Conservation (phyloP, 2,797 vertebrate genomes). For the Parauchenoglanis ngamensis region DNA sequence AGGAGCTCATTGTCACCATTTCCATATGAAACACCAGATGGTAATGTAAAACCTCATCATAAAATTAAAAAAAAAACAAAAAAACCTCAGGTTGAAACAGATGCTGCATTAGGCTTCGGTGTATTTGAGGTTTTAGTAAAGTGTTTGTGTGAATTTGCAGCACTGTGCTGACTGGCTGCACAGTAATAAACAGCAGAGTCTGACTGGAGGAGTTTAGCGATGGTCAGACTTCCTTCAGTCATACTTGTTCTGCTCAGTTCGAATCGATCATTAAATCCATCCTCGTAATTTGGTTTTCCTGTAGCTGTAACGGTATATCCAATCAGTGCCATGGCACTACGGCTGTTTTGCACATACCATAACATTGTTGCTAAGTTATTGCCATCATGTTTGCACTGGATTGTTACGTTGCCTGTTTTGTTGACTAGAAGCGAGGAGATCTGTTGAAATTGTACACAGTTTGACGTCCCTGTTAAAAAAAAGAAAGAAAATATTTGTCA, state of each 20-base stretch:
- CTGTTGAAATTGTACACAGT: conserved; percentile 23
- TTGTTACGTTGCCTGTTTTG: neutral
- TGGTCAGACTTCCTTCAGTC: conserved; percentile 29
- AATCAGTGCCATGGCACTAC: neutral
- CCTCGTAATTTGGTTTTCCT: neutral
- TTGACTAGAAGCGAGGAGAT: neutral
- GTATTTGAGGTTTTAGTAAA: conserved; percentile 30
- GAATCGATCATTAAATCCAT: conserved; percentile 8
- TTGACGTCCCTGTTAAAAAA: neutral
- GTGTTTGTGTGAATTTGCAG: conserved; percentile 24
- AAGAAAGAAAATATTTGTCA: conserved; percentile 5
- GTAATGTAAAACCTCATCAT: neutral
- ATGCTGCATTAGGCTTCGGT: neutral
- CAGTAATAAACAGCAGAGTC: conserved; percentile 56
- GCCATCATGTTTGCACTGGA: conserved; percentile 27
- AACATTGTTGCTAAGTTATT: neutral
- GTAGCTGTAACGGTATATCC: neutral
- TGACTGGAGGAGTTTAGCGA: conserved; percentile 13
- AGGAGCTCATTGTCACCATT: too few relatives aligned
- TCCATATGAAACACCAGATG: neutral
- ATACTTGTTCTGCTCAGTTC: neutral
- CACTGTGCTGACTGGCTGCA: conserved; percentile 57
- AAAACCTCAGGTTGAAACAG: neutral
- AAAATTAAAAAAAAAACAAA: neutral
- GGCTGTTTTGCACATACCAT: conserved; percentile 42